Evolutionary conservation across 2,888 invertebrate genomes (phyloP).

Genomic region (Sycophila texana): DNA sequence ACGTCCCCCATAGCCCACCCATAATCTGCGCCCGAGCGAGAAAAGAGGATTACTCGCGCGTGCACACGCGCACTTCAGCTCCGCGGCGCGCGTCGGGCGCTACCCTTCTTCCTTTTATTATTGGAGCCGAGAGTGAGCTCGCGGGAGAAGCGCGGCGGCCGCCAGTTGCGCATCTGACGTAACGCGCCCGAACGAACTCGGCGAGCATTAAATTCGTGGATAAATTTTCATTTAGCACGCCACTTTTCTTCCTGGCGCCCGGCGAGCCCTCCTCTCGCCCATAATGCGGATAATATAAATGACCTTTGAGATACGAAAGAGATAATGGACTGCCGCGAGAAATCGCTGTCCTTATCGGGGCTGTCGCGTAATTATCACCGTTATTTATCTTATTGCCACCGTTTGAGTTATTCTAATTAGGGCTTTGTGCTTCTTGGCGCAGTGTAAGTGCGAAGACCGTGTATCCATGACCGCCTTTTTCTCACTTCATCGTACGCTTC

Average conservation of each 20-base stretch:
- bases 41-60: constrained; percentile 41
- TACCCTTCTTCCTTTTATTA: constrained; percentile 1
- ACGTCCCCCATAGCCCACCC: constrained; percentile 2
- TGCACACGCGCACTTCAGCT: neutral
- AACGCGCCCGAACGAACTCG: neutral
- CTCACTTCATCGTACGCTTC: no score
- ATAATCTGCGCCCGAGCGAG: constrained; percentile 33
- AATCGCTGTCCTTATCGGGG: neutral
- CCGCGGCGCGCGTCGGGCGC: neutral
- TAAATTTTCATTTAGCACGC: constrained; percentile 52
- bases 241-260: constrained; percentile 11
- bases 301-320: neutral
- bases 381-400: constrained; percentile 4
- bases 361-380: neutral
- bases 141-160: no score
- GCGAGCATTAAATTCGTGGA: constrained; percentile 37
- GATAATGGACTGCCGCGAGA: neutral
- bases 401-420: neutral
- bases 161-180: neutral
- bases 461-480: no score
- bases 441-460: no score
- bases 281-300: constrained; percentile 33
- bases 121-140: no score
- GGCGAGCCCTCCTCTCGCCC: no score
- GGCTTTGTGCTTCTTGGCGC: no score